Base-by-base conservation (phyloP, 2,888 invertebrate species). In the Nomada hirtipes region DNA sequence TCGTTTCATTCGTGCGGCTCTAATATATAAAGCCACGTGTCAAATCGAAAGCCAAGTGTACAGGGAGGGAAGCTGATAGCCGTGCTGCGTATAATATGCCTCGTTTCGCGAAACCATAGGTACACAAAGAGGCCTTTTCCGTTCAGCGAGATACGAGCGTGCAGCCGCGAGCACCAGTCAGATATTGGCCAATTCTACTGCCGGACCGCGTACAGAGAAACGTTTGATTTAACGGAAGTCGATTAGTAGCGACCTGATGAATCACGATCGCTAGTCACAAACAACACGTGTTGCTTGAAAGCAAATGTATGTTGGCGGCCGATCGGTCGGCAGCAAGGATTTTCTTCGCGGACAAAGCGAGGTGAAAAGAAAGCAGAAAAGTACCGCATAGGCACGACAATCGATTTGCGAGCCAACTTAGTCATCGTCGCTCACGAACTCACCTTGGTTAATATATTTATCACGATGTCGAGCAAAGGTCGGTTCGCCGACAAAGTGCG, bases 361-460 rank as follows among this genome's bases (percentile, higher is more conserved):
- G 20, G n/a, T 15, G n/a, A 47, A 70, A 59, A 29, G 47, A 50
- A 60, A 23, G 59, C 2, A 29, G n/a, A 55, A 75, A 69, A 78
- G 73, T 59, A 61, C 47, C 10, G 23, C 15, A 18, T 10, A 4
- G 26, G 42, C 60, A 26, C 57, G 79, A 83, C 74, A 83, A 83
- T 83, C 70, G 47, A 57, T 57, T 57, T 44, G 63, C 52, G 55
- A 55, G 69, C 70, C 68, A 83, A 83, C 83, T 83, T 83, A 83
- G 83, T 83, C 83, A 83, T 83, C 83, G 83, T 71, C 71, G 74
- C 71, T 83, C 83, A 83, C 83, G 83, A 83, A 83, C 79, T 53
- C 70, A 55, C n/a, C 55, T 50, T 44, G 69, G 63, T 70, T 83
- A 83, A 83, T 83, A 83, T 76, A 83, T 83, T 83, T 78, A 83